Conservation (phyloP, 30 jellyfish, hydroid and myxozoan genomes). For the Hydractinia echinata region DNA sequence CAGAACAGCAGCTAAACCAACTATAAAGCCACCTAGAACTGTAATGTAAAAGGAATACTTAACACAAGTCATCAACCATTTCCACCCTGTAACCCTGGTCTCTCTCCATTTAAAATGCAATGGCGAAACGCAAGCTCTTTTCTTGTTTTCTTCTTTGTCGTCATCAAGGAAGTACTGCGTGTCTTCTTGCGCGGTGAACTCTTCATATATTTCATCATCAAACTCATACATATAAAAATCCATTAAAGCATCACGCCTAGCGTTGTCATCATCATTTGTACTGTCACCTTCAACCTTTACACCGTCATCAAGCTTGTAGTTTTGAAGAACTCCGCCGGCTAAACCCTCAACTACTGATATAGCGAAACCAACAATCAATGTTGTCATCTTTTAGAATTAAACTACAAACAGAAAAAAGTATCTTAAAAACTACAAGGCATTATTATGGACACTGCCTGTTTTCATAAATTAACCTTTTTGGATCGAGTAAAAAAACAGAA, state of each 20-base stretch:
- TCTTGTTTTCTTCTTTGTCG: neutral
- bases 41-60: conserved; percentile 4
- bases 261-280: conserved; percentile 1
- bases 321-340: conserved; percentile 14
- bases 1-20: neutral
- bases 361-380: neutral
- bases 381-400: no score
- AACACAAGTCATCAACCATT: conserved; percentile 2
- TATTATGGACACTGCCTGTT: no score
- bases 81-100: neutral
- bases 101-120: conserved; percentile 7
- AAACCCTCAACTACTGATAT: conserved; percentile 16
- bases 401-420: no score
- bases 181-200: conserved; percentile 1
- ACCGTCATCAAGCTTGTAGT: neutral
- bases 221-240: neutral
- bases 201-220: conserved; percentile 18
- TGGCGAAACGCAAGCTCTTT: no score
- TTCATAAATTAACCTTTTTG: no score
- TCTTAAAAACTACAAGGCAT: no score
- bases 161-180: neutral
- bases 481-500: no score
- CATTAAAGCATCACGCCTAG: neutral
- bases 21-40: neutral
- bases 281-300: neutral